Evolutionary conservation across 1,140 invertebrate species (phyloP).

Genomic region (Aplysia californica): DNA sequence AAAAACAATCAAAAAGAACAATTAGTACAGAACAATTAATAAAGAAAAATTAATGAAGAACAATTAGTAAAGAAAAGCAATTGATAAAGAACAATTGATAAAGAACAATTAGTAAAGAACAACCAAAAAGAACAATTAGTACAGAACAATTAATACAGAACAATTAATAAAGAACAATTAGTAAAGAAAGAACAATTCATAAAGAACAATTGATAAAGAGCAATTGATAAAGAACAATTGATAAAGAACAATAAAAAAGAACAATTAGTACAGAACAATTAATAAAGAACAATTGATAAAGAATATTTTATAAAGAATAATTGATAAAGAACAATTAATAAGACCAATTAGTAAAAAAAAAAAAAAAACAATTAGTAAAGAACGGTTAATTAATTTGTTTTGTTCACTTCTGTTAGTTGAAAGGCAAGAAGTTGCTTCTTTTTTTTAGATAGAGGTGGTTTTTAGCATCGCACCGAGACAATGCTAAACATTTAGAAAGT

Average conservation of each 20-base stretch:
- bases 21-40: background rate
- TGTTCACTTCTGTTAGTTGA: too few relatives aligned
- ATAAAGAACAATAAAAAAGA: background rate
- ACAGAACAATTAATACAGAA: background rate
- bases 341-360: background rate
- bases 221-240: background rate
- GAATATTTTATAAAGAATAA: too few relatives aligned
- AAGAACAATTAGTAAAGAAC: background rate
- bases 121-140: background rate
- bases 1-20: background rate
- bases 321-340: background rate
- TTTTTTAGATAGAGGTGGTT: too few relatives aligned
- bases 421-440: too few relatives aligned
- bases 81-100: background rate
- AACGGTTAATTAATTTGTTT: too few relatives aligned
- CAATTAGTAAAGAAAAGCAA: too few relatives aligned
- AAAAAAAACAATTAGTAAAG: background rate
- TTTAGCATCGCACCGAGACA: too few relatives aligned
- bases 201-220: background rate
- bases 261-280: background rate
- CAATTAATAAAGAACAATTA: too few relatives aligned
- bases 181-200: background rate
- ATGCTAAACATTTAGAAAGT: too few relatives aligned
- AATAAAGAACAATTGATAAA: too few relatives aligned
- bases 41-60: too few relatives aligned